Evolutionary conservation across 2,797 vertebrate species (phyloP).

Genomic region (Zenarchopterus dispar): DNA sequence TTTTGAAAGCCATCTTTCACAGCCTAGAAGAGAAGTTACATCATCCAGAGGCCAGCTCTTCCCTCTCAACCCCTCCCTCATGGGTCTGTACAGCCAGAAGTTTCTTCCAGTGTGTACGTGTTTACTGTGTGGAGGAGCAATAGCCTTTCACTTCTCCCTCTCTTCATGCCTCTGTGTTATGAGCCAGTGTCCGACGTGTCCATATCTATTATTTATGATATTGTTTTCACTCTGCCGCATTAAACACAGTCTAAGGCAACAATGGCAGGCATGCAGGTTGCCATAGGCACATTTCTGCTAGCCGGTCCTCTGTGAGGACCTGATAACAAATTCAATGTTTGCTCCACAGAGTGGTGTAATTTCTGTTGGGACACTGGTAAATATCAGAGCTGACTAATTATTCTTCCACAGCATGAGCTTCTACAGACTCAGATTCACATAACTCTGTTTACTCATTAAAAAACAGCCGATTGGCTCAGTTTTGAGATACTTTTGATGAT

Average conservation of each 20-base stretch:
- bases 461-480: conserved; percentile 31
- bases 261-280: conserved; percentile 67
- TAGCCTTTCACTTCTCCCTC: neutral
- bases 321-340: conserved; percentile 68
- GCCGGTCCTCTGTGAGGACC: conserved; percentile 65
- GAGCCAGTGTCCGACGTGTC: conserved; percentile 34
- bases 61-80: conserved; percentile 37
- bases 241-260: conserved; percentile 68
- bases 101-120: conserved; percentile 43
- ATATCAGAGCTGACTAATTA: conserved; percentile 42
- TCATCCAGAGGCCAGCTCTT: conserved; percentile 46
- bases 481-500: conserved; percentile 31
- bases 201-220: conserved; percentile 80
- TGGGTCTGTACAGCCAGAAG: conserved; percentile 28
- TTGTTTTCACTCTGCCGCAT: conserved; percentile 60
- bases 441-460: conserved; percentile 4
- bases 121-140: neutral
- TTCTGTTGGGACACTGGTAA: conserved; percentile 41
- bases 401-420: conserved; percentile 12
- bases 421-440: neutral
- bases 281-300: conserved; percentile 62
- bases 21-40: conserved; percentile 47
- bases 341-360: conserved; percentile 36
- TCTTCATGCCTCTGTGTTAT: conserved; percentile 12
- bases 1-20: conserved; percentile 22